phyloP scores from a whole-genome alignment of 64 coral and sea anemone genomes.

The Trachythela sp. region DNA sequence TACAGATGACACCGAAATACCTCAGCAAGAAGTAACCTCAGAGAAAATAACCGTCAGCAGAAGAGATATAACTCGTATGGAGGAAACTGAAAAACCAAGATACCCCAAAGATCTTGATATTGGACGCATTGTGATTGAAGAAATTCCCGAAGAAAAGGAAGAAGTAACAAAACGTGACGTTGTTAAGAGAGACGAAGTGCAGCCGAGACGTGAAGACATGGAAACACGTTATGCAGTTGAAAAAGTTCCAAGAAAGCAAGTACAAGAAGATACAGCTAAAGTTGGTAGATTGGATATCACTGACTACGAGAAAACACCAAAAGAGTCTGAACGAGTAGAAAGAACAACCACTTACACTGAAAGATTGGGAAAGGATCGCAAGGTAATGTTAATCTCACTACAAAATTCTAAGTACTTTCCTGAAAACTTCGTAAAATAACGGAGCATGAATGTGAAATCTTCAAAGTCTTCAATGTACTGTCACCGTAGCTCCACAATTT shows the following conservation, averaged over 20 bases:
- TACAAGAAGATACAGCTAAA: neutral
- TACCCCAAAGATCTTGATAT: neutral
- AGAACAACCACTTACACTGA: too few relatives aligned
- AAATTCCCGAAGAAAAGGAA: neutral
- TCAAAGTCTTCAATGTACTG: too few relatives aligned
- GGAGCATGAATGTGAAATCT: too few relatives aligned
- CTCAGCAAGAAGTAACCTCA: neutral
- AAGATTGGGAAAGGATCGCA: too few relatives aligned
- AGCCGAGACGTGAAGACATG: neutral
- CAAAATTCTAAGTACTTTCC: too few relatives aligned
- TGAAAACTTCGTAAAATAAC: too few relatives aligned
- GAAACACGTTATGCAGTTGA: neutral
- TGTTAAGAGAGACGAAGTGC: neutral
- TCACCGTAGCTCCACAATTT: too few relatives aligned
- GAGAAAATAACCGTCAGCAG: neutral
- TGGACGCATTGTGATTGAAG: conserved; percentile 21
- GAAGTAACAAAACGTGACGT: neutral
- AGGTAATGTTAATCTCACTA: too few relatives aligned
- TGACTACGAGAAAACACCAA: too few relatives aligned
- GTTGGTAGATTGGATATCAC: neutral
- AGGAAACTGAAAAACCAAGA: neutral
- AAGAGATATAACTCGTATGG: neutral
- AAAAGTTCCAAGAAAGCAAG: neutral
- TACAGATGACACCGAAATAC: neutral
- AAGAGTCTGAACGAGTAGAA: too few relatives aligned